Percentiles rank a stretch among this genome's conserved stretches.
Conservation (phyloP, 2,888 invertebrate genomes). For the Drosophila heteroneura region DNA sequence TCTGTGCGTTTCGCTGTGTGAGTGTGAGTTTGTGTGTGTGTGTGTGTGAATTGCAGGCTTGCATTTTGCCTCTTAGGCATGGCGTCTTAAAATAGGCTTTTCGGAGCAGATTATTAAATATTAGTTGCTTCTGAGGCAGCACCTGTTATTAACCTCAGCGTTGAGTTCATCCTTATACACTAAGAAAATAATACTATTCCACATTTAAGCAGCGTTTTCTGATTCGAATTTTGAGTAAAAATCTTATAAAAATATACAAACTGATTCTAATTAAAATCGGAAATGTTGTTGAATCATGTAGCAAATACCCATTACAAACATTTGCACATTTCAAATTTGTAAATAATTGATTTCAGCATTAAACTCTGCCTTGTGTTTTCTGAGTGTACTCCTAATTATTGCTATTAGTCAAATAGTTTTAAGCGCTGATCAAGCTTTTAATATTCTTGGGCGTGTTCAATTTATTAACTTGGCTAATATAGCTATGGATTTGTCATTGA, state of each 20-base stretch:
- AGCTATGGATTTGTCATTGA: slow-evolving; percentile 26
- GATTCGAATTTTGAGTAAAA: not conserved
- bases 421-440: not conserved
- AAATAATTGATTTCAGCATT: not conserved
- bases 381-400: slow-evolving; percentile 2
- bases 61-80: slow-evolving; percentile 49
- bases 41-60: slow-evolving; percentile 44
- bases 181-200: not conserved
- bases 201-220: not conserved
- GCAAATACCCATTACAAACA: not conserved
- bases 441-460: not conserved
- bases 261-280: not conserved
- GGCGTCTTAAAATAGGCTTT: slow-evolving; percentile 52
- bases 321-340: not conserved
- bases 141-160: slow-evolving; percentile 60
- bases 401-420: slow-evolving; percentile 28
- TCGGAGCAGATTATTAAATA: slow-evolving; percentile 69
- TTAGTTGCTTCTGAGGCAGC: slow-evolving; percentile 69
- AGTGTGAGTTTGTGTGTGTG: slow-evolving; percentile 4
- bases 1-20: not conserved
- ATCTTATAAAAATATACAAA: too few species aligned
- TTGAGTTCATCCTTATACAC: slow-evolving; percentile 44
- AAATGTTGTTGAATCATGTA: not conserved
- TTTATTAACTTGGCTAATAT: not conserved
- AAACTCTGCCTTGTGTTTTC: not conserved